Base-by-base conservation (phyloP, 2,888 invertebrate species). In the Caenorhabditis sp. region DNA sequence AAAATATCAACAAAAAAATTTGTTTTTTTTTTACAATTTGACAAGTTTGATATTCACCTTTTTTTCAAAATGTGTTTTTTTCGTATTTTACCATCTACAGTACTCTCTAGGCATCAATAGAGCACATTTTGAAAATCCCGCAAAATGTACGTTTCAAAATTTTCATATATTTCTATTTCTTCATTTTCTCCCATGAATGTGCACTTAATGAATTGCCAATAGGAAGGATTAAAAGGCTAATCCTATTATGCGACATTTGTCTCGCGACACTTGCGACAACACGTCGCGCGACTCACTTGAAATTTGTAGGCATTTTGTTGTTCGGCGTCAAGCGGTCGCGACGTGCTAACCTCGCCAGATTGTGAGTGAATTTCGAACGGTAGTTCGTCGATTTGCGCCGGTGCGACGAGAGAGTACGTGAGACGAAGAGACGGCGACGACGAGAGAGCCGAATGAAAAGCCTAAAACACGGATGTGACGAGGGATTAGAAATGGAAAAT, bases 401-500 rank as follows among this genome's bases (percentile, higher is more conserved):
- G 75, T 17, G 70, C 63, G 5, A 77, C 60, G 0, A 77, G 58
- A 17, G 70, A 70, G 51, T 79, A 79, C 21, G 69, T 68, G 17
- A 78, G 59, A 19, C 54, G 58, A 27, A 66, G 50, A 4, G 74
- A 62, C 21, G 63, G 64, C 0, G 78, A 74, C 0, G 73, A 68
- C 21, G 76, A 75, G 24, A 71, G 60, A 8, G 75, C 78, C 1
- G 78, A 70, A 51, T 79, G 78, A 65, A 76, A 79, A n/a, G 78
- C 78, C 77, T 77, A 58, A 54, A 49, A 60, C n/a, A 23, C 21
- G 36, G 24, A 58, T 58, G 55, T 26, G 27, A 17, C 10, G 14
- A 17, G 43, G 43, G 43, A 43, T 43, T 43, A 43, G 43, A n/a
- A n/a, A n/a, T n/a, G n/a, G n/a, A n/a, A n/a, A n/a, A n/a, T n/a